Percentiles rank a stretch among this genome's conserved stretches.
Evolutionary conservation across 2,797 vertebrate genomes (phyloP).

Genomic region (Scarus forsteni): DNA sequence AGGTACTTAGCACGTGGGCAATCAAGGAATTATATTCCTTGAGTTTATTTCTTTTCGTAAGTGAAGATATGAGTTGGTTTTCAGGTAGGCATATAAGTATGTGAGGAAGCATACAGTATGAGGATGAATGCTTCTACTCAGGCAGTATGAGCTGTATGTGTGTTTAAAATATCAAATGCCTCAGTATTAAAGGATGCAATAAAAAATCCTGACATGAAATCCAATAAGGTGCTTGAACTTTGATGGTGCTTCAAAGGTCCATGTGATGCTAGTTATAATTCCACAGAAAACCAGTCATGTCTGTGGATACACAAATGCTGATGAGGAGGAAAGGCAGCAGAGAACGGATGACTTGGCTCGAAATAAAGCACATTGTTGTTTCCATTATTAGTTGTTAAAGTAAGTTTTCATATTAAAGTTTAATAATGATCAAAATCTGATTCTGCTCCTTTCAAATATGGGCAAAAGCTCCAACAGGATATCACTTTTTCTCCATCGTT

Average conservation of each 20-base stretch:
- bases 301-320: no score
- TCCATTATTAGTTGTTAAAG: slow-evolving; percentile 52
- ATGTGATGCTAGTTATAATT: neutral
- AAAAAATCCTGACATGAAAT: slow-evolving; percentile 7
- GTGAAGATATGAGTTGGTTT: no score
- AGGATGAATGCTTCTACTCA: neutral
- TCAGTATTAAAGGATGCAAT: neutral
- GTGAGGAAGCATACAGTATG: no score
- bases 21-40: no score
- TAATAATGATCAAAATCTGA: slow-evolving; percentile 62
- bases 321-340: slow-evolving; percentile 8
- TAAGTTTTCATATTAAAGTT: slow-evolving; percentile 42
- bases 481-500: slow-evolving; percentile 51
- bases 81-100: no score
- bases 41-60: no score
- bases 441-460: slow-evolving; percentile 36
- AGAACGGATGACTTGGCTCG: slow-evolving; percentile 13
- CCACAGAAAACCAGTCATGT: neutral
- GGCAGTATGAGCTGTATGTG: neutral
- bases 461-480: slow-evolving; percentile 48
- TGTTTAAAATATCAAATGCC: slow-evolving; percentile 18
- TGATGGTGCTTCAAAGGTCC: slow-evolving; percentile 22
- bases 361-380: slow-evolving; percentile 39
- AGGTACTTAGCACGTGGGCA: no score
- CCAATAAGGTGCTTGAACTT: slow-evolving; percentile 8